Evolutionary conservation across 2,888 invertebrate genomes (phyloP), one percentile per base, ranked within the genome.

Genomic region (Drosophila kokeensis): DNA sequence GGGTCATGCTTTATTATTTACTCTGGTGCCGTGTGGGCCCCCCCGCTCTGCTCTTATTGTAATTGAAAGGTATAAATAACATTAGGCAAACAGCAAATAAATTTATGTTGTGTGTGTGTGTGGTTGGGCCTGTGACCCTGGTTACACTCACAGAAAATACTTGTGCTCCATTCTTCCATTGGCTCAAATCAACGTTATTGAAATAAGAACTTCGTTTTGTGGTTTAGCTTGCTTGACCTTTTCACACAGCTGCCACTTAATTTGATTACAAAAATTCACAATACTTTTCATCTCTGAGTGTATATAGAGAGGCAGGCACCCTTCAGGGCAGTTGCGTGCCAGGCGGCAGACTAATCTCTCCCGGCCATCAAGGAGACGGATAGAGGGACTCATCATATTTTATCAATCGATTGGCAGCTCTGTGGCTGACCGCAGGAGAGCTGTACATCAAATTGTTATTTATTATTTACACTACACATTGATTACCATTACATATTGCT

Each of bases 71-170:
- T 82, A 89, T 90, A 90, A 90, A 90, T 91, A 89, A 87, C 87
- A 89, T 87, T 89, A 87, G 86, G 87, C 87, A 85, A 87, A 87
- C 83, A 85, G 89, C 87, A 89, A 89, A 87, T 89, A 87, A 87
- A 87, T 88, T 82, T 77, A 80, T 78, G 81, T 79, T 81, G 82
- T 69, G 76, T 74, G 65, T 69, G 69, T 78, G 64, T 61, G 55
- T 48, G 66, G 63, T 58, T 42, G 40, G n/a, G n/a, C 24, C 5
- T 42, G 27, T 59, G 38, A 69, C 50, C 66, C 59, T 18, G 42
- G 2, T 4, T 57, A 21, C 55, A 55, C 55, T 38, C 15, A 45
- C 3, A 11, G 27, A 38, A 13, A 55, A 55, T 13, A n/a, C 7
- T 15, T 34, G 24, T 18, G 36, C 11, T 10, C 21, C 2, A 45